A percentile compares a stretch with the other conserved stretches of the same genome.
phyloP scores from a whole-genome alignment of 2,888 invertebrate genomes.

The Synanthedon formicaeformis region DNA sequence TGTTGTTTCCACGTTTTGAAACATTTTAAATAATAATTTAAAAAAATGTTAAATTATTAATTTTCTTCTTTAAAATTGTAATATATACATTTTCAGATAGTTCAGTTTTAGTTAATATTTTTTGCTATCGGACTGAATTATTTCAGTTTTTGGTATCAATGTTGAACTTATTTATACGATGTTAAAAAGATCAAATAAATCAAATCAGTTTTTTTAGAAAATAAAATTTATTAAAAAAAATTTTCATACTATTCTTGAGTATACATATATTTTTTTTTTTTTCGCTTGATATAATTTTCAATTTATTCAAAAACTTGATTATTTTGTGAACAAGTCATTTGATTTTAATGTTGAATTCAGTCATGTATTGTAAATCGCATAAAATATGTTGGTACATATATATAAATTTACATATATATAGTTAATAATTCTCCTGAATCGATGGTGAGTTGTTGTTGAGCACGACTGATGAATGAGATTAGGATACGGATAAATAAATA shows the following conservation, averaged over 20 bases:
- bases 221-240: too few relatives aligned
- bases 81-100: too few relatives aligned
- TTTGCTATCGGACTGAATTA: slow-evolving; percentile 29
- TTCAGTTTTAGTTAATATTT: too few relatives aligned
- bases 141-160: slow-evolving; percentile 32
- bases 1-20: background rate
- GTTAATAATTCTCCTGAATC: slow-evolving; percentile 45
- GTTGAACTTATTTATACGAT: slow-evolving; percentile 19
- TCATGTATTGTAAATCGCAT: background rate
- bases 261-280: too few relatives aligned
- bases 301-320: background rate
- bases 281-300: too few relatives aligned
- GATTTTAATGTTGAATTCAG: background rate
- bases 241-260: too few relatives aligned
- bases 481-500: slow-evolving; percentile 59
- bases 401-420: slow-evolving; percentile 38
- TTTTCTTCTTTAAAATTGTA: too few relatives aligned
- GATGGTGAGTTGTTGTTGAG: slow-evolving; percentile 41
- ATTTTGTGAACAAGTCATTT: slow-evolving; percentile 3
- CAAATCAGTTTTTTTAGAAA: too few relatives aligned
- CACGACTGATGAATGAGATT: slow-evolving; percentile 55
- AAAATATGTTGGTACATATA: slow-evolving; percentile 23
- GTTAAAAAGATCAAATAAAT: slow-evolving; percentile 4
- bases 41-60: too few relatives aligned
- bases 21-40: background rate